These are phyloP conservation scores for Maniola jurtina DNA, from an alignment of 1,140 invertebrate species.

Conservation along the genomic window DNA sequence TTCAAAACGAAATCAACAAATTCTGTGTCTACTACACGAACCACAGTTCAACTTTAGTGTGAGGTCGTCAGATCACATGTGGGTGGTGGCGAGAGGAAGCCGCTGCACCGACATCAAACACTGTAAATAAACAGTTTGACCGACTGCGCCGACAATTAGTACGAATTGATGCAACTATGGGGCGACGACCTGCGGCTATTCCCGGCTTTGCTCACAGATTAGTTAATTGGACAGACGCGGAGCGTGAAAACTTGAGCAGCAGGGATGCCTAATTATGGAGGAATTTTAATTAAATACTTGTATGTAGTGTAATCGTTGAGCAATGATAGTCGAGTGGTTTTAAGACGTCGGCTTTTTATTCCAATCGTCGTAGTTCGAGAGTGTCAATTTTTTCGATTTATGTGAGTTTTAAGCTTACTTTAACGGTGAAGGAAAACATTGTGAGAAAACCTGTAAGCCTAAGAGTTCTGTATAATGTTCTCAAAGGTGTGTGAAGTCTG, in stretches of 20 bases:
- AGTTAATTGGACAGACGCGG: constrained; percentile 20
- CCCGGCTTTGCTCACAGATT: constrained; percentile 44
- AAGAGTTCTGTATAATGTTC: no score
- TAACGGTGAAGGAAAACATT: no score
- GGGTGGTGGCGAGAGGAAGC: constrained; percentile 18
- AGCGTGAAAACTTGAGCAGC: constrained; percentile 5
- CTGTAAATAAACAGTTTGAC: constrained; percentile 50
- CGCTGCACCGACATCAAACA: constrained; percentile 33
- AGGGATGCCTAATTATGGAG: constrained; percentile 5
- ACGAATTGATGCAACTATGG: constrained; percentile 57
- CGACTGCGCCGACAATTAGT: constrained; percentile 70
- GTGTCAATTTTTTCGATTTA: no score
- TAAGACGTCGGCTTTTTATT: no score
- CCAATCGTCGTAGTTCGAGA: no score
- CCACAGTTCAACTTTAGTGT: constrained; percentile 1
- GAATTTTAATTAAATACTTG: constrained; percentile 6
- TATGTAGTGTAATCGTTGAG: neutral
- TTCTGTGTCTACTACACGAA: constrained; percentile 4
- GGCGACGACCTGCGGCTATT: constrained; percentile 50
- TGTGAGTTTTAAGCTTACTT: no score
- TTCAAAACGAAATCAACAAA: neutral
- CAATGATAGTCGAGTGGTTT: no score
- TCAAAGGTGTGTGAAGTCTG: no score
- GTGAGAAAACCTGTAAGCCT: no score
- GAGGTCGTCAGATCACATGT: neutral